phyloP scores from a whole-genome alignment of 2,797 vertebrate species.

The Gobionotothen gibberifrons region DNA sequence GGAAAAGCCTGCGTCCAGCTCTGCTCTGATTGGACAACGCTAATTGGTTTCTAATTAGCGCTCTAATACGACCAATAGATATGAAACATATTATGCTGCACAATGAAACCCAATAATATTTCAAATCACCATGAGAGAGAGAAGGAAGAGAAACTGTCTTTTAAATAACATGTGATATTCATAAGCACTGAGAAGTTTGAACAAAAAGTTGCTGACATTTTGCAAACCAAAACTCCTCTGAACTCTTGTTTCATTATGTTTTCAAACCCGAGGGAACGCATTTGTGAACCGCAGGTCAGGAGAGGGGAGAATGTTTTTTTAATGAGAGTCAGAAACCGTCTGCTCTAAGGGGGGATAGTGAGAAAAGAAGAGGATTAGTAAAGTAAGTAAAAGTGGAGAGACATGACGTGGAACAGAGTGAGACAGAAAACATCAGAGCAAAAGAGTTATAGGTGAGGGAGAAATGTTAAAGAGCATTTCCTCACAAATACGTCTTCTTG shows the following conservation, averaged over 20 bases:
- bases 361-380: background rate
- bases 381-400: background rate
- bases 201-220: constrained; percentile 28
- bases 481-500: background rate
- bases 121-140: constrained; percentile 23
- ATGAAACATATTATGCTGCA: constrained; percentile 21
- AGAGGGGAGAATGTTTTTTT: constrained; percentile 17
- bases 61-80: constrained; percentile 43
- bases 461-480: background rate
- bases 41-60: constrained; percentile 37
- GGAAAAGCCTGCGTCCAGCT: constrained; percentile 36
- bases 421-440: background rate
- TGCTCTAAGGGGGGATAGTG: constrained; percentile 26
- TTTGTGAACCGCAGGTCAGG: constrained; percentile 29
- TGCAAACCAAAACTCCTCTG: constrained; percentile 14
- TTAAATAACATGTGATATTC: background rate
- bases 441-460: background rate
- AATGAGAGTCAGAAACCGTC: constrained; percentile 50
- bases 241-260: constrained; percentile 18
- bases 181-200: constrained; percentile 4
- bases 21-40: constrained; percentile 57
- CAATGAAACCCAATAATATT: constrained; percentile 19
- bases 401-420: no score
- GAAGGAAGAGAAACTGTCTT: constrained; percentile 21
- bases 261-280: constrained; percentile 51